Evolutionary conservation across 2,888 invertebrate genomes (phyloP), one percentile per base, ranked within the genome.

Genomic region (Halocaridina rubra): DNA sequence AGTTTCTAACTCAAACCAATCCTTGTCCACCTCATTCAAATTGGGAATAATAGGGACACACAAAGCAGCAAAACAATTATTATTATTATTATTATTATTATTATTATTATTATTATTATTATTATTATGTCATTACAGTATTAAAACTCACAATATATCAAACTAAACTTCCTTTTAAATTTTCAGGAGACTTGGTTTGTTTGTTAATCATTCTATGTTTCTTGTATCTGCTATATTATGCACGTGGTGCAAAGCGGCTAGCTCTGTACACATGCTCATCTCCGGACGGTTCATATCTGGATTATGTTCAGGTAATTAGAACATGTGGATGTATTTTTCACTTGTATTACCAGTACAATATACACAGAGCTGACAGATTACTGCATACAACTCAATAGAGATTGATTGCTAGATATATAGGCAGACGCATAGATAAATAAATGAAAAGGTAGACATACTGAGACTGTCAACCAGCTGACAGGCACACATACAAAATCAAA

Each of bases 231-330:
- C 57, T 3, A n/a, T 72, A 7, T 19, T 84, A 24, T 57, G 78
- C 29, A 19, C 72, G 8, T 27, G 8, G 16, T 79, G 79, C 22
- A 72, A 79, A 69, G 16, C 13, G 16, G 16, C 64, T 1, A 67
- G 74, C 10, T 84, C 84, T 0, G 53, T 79, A 16, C 74, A 84
- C 57, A 74, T 84, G 74, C 32, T 84, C n/a, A 39, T 84, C 29
- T 10, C 79, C 46, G 84, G 84, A 7, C 79, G 84, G 19, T 84
- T 84, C 79, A 79, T 30, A 10, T 67, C 79, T 33, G 84, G 84
- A 29, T 8, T 84, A 3, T 79, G 16, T 30, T 13, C 84, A 67
- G 84, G 84, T 84, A 57, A 59, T n/a, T n/a, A n/a, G 75, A 16
- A 33, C 13, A 13, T 10, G 22, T 59, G n/a, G n/a, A n/a, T n/a